A percentile compares a stretch with the other conserved stretches of the same genome.
Evolutionary conservation across 2,888 invertebrate species (phyloP).

Genomic region (Oscheius sp.): DNA sequence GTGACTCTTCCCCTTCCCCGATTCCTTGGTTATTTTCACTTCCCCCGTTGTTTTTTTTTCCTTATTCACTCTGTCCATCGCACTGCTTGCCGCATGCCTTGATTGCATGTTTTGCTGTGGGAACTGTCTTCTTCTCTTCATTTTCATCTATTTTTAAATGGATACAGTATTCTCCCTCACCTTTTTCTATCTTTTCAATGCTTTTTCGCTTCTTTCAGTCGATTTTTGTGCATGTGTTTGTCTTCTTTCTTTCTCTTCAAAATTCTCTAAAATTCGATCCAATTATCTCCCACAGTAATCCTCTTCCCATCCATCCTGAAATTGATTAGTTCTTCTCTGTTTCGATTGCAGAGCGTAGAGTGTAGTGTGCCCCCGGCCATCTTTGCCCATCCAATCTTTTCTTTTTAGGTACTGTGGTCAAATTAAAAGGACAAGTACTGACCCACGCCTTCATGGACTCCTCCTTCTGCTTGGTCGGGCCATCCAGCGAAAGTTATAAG

Average conservation of each 20-base stretch:
- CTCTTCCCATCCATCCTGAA: not conserved
- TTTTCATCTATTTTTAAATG: not conserved
- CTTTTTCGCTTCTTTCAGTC: conserved; percentile 4
- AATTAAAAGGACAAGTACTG: conserved; percentile 93
- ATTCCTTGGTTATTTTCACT: conserved; percentile 12
- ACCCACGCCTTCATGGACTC: conserved; percentile 95
- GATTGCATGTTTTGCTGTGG: conserved; percentile 13
- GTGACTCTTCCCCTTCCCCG: not conserved
- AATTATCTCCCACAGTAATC: not conserved
- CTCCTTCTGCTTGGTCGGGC: conserved; percentile 89
- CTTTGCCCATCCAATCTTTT: not conserved
- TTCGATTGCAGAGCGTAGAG: conserved; percentile 35
- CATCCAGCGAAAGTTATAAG: conserved; percentile 90
- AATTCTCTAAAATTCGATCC: not conserved
- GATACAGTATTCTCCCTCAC: not conserved
- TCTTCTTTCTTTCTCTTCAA: not conserved
- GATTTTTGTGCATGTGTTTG: not conserved
- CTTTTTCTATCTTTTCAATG: not conserved
- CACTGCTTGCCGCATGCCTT: conserved; percentile 7
- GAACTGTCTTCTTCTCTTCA: not conserved
- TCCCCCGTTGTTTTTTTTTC: no score
- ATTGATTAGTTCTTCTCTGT: conserved; percentile 16
- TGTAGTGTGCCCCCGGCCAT: conserved; percentile 17
- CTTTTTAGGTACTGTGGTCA: conserved; percentile 87
- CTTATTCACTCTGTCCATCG: not conserved